phyloP scores from a whole-genome alignment of 1,140 invertebrate genomes.

The Drosophila mayri region DNA sequence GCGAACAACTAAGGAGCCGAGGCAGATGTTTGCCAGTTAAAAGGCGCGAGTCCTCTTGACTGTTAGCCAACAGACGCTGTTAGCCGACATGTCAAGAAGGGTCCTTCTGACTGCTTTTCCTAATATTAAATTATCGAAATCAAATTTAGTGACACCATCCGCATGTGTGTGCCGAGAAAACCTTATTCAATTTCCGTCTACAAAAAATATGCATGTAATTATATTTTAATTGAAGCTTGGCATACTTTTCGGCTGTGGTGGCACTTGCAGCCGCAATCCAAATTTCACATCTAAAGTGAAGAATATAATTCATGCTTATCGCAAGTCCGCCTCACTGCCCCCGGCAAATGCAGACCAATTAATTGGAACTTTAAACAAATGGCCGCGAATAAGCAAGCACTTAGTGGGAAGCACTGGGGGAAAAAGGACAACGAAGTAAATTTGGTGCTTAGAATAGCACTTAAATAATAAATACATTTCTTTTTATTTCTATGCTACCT shows the following conservation, averaged over 20 bases:
- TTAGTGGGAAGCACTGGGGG: constrained; percentile 3
- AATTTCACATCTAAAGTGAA: constrained; percentile 26
- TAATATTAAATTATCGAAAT: constrained; percentile 49
- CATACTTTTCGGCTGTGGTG: constrained; percentile 32
- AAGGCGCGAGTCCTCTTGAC: constrained; percentile 13
- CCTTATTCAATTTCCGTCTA: constrained; percentile 26
- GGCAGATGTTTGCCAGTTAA: constrained; percentile 35
- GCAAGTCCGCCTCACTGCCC: constrained; percentile 26
- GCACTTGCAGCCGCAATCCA: constrained; percentile 26
- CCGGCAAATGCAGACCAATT: constrained; percentile 50
- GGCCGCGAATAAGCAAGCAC: constrained; percentile 44
- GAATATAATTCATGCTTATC: constrained; percentile 53
- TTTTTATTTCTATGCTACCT: neutral
- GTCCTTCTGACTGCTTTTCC: constrained; percentile 11
- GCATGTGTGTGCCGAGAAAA: constrained; percentile 16
- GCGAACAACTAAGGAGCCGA: constrained; percentile 56
- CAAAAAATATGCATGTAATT: constrained; percentile 20
- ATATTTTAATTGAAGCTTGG: constrained; percentile 25
- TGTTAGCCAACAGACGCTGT: constrained; percentile 43
- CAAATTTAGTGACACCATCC: constrained; percentile 31
- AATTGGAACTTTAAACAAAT: constrained; percentile 59
- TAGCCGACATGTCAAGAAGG: constrained; percentile 1
- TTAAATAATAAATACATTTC: neutral
- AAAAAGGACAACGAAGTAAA: neutral
- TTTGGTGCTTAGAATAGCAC: too few relatives aligned